phyloP scores from a whole-genome alignment of 2,113 vertebrate species.

The Machaerirhynchus nigripectus region DNA sequence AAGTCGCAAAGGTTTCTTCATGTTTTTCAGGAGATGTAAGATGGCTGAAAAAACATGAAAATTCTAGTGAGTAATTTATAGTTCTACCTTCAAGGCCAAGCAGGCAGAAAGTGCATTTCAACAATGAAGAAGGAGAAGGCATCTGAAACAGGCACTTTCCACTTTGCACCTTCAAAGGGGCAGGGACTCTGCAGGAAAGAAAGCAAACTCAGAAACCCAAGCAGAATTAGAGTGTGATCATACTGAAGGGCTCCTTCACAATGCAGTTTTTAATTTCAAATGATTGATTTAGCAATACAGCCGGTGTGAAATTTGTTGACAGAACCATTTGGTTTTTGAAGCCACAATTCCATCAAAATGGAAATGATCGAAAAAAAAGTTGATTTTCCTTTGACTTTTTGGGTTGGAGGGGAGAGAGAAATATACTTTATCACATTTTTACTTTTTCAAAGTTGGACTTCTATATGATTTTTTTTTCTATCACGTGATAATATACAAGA shows the following conservation, averaged over 20 bases:
- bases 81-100: not conserved
- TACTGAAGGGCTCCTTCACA: not conserved
- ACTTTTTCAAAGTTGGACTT: not conserved
- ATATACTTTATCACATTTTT: not conserved
- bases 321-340: slow-evolving; percentile 35
- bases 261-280: slow-evolving; percentile 17
- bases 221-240: not conserved
- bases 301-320: not conserved
- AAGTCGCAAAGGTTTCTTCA: not conserved
- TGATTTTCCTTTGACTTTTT: slow-evolving; percentile 6
- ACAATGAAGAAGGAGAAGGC: not conserved
- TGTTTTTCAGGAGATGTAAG: not conserved
- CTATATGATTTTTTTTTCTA: not conserved
- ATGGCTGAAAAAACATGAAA: not conserved
- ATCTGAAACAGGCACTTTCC: not conserved
- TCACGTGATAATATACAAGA: not conserved
- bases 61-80: not conserved
- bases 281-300: not conserved
- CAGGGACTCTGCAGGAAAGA: not conserved
- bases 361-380: not conserved
- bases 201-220: not conserved
- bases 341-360: not conserved
- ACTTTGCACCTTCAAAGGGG: not conserved
- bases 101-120: not conserved
- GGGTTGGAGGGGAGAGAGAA: not conserved